Evolutionary conservation across 2,888 invertebrate genomes (phyloP), one percentile per base, ranked within the genome.

Genomic region (Cephus sareptanus): DNA sequence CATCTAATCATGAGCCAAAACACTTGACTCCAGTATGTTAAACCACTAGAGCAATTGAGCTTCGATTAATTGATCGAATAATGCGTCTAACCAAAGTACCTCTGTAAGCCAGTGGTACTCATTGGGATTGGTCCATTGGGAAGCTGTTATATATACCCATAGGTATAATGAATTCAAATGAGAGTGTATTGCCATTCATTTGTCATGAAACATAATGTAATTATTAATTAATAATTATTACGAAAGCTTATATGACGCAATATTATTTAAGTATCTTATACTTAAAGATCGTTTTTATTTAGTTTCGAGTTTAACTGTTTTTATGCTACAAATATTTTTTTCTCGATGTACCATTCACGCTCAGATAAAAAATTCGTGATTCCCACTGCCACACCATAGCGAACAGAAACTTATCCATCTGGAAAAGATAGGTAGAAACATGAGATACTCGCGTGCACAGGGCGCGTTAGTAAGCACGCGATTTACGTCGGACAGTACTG

Each of bases 1-100:
- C 23, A 73, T 76, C 73, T 34, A 73, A 73, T 77, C 74, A 74
- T 77, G 31, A 77, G 74, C 74, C 69, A 69, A 77, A 74, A 35
- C 73, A 77, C 77, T 77, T 74, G 74, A 68, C 74, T 74, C 31
- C 35, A 15, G 34, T 15, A 34, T 68, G 74, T 34, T 77, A 30
- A 77, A 74, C 77, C 77, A 77, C 69, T 74, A 74, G 69, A 74
- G 77, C 77, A 74, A 77, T 77, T 77, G 77, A 77, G 69, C 74
- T 69, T 31, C 35, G 34, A 74, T 23, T 77, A 77, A 77, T 77
- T 74, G 77, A 77, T 77, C 77, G 74, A 74, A 73, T 77, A 77
- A 73, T 69, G 73, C 77, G 70, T 74, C 73, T 69, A 77, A 30
- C 74, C 35, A 31, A 34, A 69, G 74, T 56, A 69, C 74, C 40